Base-by-base conservation (phyloP, 2,797 vertebrate genomes). In the Caiman crocodilus region DNA sequence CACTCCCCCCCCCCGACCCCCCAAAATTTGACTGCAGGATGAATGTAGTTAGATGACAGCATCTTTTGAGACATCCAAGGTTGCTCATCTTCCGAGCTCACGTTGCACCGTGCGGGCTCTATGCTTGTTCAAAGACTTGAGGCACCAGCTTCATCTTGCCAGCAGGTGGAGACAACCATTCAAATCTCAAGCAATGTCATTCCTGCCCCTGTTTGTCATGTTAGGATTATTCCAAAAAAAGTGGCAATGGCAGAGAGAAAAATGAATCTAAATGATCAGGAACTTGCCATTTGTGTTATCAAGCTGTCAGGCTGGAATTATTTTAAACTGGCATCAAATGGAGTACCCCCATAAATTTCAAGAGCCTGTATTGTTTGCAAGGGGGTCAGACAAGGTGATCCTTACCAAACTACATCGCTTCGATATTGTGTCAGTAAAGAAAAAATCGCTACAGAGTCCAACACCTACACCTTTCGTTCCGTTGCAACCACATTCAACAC, bases 41-140 rank as follows among this genome's bases (percentile, higher is more conserved):
- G 42, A 50, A 11, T 50, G 21, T 8, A 32, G 23, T 7, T 14
- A 25, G 32, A 5, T 7, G 7, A 3, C 32, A 25, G 14, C 69
- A 50, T 50, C 42, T 50, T 50, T 35, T 25, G 69, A 16, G 32
- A 25, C 5, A 73, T 14, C 20, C 12, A 14, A 30, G n/a, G 21
- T 15, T 30, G 6, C 30, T 2, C 2, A 2, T 8, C 21, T 61
- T 3, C 1, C 42, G 8, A 8, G 21, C 32, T 8, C 2, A 14
- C 67, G 21, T 25, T 42, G 32, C 23, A 4, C 5, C 12, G 1
- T 15, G 32, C 17, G n/a, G 30, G 5, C 14, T 8, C 35, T 73
- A 50, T 20, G 23, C 5, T 23, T 2, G 23, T 15, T 50, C 35
- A 50, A 21, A 50, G 16, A 23, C 14, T 14, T 4, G 69, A 25